Evolutionary conservation across 2,888 invertebrate genomes (phyloP), one percentile per base, ranked within the genome.

Genomic region (Catonia carolina): DNA sequence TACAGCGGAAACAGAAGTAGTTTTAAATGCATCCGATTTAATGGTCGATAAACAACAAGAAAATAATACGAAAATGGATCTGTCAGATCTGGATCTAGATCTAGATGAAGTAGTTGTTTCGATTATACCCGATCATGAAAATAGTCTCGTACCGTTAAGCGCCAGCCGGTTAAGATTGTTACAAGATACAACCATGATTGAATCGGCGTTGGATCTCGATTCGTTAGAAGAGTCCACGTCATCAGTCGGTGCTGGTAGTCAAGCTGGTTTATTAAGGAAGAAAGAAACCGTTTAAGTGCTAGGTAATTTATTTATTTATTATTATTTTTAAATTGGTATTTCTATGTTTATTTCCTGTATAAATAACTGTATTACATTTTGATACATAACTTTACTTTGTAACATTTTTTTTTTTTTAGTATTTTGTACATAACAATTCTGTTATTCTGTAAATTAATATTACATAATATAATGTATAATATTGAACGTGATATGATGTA

Each of bases 161-260:
- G 86, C 87, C 59, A 86, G 85, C 71, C 80, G 86, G 62, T 77
- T 89, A 71, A 81, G 85, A 66, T 77, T 89, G 67, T 78, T 89
- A 68, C 89, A 88, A 71, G 89, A 90, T 75, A 89, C 89, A 58
- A 90, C 90, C 52, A 90, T 90, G 90, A 90, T 91, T 69, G 89
- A 90, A 73, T 89, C 90, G 56, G 90, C 90, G 56, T 77, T 91
- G 64, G 91, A 91, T 78, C 79, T 91, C 69, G 91, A 91, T 75
- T 89, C 89, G 66, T 76, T 90, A 64, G 89, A 89, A 69, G 85
- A 85, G 63, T 81, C 84, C 33, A 67, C 69, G 2, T 67, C 67
- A 2, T 83, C 82, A 67, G 77, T 84, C 64, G 83, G 83, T 60
- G 80, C 81, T 62, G 81, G 78, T 64, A 84, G 84, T 67, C 84